Conservation (phyloP, 1,140 invertebrate genomes). For the Heliconius congener region DNA sequence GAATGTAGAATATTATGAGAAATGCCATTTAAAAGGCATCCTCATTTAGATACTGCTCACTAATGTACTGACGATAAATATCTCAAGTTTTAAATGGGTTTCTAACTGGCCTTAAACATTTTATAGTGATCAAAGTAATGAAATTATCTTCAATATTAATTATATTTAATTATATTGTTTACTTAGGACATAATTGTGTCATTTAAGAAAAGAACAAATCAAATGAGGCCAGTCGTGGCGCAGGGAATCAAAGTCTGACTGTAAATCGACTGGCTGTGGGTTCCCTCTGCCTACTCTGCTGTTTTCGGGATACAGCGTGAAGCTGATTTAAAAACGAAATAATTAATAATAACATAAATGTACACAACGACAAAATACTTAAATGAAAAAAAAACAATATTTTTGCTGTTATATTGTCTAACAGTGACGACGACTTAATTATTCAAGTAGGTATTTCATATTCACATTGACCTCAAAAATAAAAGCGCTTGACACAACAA, state of each 20-base stretch:
- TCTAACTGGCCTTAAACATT: not conserved
- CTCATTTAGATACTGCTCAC: not conserved
- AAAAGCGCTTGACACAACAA: constrained; percentile 1
- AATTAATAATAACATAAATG: not conserved
- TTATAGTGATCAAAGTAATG: not conserved
- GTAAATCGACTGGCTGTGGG: no score
- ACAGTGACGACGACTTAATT: not conserved
- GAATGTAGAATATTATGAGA: not conserved
- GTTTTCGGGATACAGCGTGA: no score
- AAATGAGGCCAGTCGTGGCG: no score
- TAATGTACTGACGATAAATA: constrained; percentile 10
- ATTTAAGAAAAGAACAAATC: no score
- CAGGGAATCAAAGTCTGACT: no score
- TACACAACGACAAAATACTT: no score
- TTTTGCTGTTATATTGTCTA: no score
- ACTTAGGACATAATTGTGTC: not conserved
- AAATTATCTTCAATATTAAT: not conserved
- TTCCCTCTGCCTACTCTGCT: no score
- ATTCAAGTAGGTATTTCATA: not conserved
- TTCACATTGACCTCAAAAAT: constrained; percentile 12
- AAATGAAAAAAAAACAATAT: no score
- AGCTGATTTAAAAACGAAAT: not conserved
- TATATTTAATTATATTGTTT: not conserved
- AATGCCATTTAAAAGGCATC: constrained; percentile 6
- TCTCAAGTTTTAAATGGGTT: not conserved